A percentile compares a stretch with the other conserved stretches of the same genome.
These are phyloP conservation scores for Euthynnus affinis DNA, from an alignment of 2,797 vertebrate genomes.

Conservation along the genomic window DNA sequence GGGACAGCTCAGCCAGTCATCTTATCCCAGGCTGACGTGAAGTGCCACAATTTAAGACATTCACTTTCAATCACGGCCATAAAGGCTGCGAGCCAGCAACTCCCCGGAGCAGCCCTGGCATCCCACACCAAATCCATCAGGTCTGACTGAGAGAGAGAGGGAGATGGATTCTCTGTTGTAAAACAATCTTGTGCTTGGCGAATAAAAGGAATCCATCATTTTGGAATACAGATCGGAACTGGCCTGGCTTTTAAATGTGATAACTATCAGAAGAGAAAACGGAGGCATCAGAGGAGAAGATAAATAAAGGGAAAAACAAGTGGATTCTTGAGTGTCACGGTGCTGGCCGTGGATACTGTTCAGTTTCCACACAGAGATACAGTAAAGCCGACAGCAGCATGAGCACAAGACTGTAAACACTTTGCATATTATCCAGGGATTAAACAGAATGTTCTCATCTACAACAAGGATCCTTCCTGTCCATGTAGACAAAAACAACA, in stretches of 20 bases:
- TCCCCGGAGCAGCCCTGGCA: conserved; percentile 42
- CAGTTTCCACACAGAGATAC: conserved; percentile 12
- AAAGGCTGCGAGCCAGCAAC: conserved; percentile 41
- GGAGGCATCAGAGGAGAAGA: not conserved
- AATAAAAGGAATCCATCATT: conserved; percentile 33
- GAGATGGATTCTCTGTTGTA: conserved; percentile 35
- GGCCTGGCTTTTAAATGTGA: conserved; percentile 22
- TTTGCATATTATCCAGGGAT: conserved; percentile 24
- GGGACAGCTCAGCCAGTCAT: conserved; percentile 32
- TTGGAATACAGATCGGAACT: conserved; percentile 27
- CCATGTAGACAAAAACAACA: not conserved
- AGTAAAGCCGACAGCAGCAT: not conserved
- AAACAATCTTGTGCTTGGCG: conserved; percentile 32
- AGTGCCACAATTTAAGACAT: conserved; percentile 50
- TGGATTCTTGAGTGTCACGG: conserved; percentile 23
- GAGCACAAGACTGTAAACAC: conserved; percentile 10
- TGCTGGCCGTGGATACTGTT: not conserved
- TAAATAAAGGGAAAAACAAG: conserved; percentile 13
- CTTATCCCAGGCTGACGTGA: conserved; percentile 14
- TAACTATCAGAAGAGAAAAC: conserved; percentile 24
- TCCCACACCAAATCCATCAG: conserved; percentile 54
- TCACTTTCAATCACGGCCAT: conserved; percentile 53
- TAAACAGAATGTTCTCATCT: conserved; percentile 11
- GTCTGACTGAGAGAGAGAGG: conserved; percentile 14
- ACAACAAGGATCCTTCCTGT: not conserved